phyloP scores from a whole-genome alignment of 2,888 invertebrate genomes.

The Periphyllus acericola region DNA sequence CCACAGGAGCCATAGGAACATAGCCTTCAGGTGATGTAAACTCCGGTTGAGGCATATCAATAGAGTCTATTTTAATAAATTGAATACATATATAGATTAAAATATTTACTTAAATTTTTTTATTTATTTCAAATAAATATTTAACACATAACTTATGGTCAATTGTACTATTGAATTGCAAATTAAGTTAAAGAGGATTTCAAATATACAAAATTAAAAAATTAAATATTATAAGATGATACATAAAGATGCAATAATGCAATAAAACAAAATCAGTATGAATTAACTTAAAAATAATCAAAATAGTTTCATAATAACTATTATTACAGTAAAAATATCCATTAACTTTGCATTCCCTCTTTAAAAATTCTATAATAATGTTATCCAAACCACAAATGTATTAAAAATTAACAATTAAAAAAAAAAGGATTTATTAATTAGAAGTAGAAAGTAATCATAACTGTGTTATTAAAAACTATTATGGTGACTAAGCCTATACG shows the following conservation, averaged over 20 bases:
- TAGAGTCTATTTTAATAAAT: slow-evolving; percentile 18
- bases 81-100: not conserved
- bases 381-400: not conserved
- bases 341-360: not conserved
- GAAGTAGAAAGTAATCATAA: too few relatives aligned
- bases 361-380: not conserved
- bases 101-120: not conserved
- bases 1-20: slow-evolving; percentile 75
- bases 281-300: slow-evolving; percentile 8
- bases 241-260: not conserved
- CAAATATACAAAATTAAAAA: not conserved
- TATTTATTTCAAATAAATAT: too few relatives aligned
- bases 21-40: slow-evolving; percentile 69
- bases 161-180: too few relatives aligned
- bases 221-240: not conserved
- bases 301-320: not conserved
- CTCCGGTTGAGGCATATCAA: slow-evolving; percentile 22
- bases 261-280: not conserved
- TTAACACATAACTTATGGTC: too few relatives aligned
- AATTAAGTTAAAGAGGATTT: not conserved
- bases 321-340: not conserved
- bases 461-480: too few relatives aligned
- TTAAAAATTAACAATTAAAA: not conserved
- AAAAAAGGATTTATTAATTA: too few relatives aligned
- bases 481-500: too few relatives aligned